phyloP scores from a whole-genome alignment of 2,113 vertebrate species.

The Cervus canadensis region DNA sequence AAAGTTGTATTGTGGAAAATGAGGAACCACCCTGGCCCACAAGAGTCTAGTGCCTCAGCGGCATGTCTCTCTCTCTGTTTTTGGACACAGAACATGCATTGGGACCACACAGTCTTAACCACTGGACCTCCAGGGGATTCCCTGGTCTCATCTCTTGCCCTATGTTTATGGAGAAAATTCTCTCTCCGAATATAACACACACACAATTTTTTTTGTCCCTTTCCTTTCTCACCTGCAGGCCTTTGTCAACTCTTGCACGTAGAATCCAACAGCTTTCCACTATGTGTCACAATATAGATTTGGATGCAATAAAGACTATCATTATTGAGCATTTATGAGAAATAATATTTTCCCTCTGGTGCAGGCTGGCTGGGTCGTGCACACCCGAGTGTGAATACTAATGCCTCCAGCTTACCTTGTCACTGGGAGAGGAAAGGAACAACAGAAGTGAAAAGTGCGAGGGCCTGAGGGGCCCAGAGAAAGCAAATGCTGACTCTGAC shows the following conservation, averaged over 20 bases:
- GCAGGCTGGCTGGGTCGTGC: constrained; percentile 72
- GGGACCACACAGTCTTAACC: background rate
- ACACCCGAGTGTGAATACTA: constrained; percentile 73
- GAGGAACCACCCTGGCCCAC: constrained; percentile 44
- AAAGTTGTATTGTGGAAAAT: constrained; percentile 68
- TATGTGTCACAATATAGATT: constrained; percentile 78
- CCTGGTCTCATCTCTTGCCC: background rate
- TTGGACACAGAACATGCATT: background rate
- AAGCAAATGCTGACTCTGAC: rapidly evolving
- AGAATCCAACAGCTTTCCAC: constrained; percentile 77
- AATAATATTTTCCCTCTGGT: constrained; percentile 82
- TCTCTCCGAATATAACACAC: background rate
- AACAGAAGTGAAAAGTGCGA: constrained; percentile 54
- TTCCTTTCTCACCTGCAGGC: constrained; percentile 72
- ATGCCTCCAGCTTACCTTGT: constrained; percentile 66
- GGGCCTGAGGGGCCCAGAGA: rapidly evolving
- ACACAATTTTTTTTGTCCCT: background rate
- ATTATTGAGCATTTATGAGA: constrained; percentile 83
- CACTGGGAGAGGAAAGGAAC: constrained; percentile 40
- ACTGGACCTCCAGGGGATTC: background rate
- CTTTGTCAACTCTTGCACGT: constrained; percentile 76
- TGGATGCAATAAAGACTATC: constrained; percentile 83
- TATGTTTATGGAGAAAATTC: background rate
- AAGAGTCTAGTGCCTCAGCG: constrained; percentile 31
- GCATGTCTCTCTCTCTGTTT: background rate